These are phyloP conservation scores for Neostethus bicornis DNA, from an alignment of 2,797 vertebrate species.

Conservation along the genomic window DNA sequence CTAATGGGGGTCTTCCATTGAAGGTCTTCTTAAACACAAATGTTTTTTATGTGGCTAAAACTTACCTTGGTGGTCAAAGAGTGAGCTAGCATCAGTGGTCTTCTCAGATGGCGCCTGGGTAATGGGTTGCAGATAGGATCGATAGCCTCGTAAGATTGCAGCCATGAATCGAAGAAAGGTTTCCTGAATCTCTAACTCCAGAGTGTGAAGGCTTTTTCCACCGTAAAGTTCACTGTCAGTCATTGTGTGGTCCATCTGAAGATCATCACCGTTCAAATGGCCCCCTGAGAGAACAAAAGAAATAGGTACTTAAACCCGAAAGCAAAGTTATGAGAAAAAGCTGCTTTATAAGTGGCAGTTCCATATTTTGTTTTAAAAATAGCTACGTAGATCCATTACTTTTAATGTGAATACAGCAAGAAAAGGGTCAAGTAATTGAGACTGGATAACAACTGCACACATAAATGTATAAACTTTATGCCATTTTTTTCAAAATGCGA, in stretches of 20 bases:
- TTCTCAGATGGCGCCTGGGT: constrained; percentile 98
- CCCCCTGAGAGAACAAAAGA: constrained; percentile 80
- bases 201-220: constrained; percentile 87
- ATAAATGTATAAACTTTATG: no score
- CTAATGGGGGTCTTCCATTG: no score
- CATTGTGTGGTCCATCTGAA: constrained; percentile 87
- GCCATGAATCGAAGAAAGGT: constrained; percentile 98
- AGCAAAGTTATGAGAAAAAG: not conserved
- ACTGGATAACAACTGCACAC: no score
- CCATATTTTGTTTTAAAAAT: not conserved
- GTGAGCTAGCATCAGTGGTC: constrained; percentile 94
- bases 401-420: no score
- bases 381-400: no score
- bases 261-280: constrained; percentile 90
- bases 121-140: constrained; percentile 93
- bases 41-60: constrained; percentile 11
- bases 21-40: no score
- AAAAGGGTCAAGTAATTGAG: no score
- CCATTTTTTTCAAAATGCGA: no score
- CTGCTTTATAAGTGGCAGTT: not conserved
- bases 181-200: constrained; percentile 98
- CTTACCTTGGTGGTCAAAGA: constrained; percentile 95
- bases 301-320: not conserved
- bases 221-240: constrained; percentile 89
- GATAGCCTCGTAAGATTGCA: constrained; percentile 95